Evolutionary conservation across 2,888 invertebrate genomes (phyloP).

Genomic region (Calliphora vomitoria): DNA sequence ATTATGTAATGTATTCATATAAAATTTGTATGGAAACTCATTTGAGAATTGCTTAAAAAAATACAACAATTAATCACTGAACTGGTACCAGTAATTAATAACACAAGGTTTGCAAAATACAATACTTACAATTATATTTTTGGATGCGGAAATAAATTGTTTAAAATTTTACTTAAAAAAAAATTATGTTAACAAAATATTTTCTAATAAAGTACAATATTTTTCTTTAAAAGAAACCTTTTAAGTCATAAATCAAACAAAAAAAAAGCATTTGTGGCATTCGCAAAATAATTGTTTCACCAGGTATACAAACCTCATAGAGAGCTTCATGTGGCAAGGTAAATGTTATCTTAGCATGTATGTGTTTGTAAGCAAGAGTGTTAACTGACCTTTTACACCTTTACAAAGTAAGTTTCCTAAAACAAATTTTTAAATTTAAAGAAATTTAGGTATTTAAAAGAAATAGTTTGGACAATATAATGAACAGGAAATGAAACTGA

Average conservation of each 20-base stretch:
- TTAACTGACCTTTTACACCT: slow-evolving; percentile 2
- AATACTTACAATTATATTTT: not conserved
- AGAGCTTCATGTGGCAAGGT: slow-evolving; percentile 5
- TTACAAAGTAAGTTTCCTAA: not conserved
- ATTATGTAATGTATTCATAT: too few relatives aligned
- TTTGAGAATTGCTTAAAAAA: too few relatives aligned
- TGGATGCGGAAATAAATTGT: not conserved
- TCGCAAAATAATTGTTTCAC: slow-evolving; percentile 10
- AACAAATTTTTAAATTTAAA: too few relatives aligned
- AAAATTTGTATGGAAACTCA: too few relatives aligned
- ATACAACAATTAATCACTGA: not conserved
- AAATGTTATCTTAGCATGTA: not conserved
- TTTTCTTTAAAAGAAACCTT: not conserved
- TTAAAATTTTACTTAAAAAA: not conserved
- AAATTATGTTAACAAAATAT: not conserved
- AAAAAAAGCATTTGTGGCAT: slow-evolving; percentile 3
- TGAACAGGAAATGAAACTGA: too few relatives aligned
- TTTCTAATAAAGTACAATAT: slow-evolving; percentile 13
- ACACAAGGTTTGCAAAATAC: not conserved
- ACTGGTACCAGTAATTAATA: not conserved
- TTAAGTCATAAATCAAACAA: slow-evolving; percentile 32
- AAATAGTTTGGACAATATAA: not conserved
- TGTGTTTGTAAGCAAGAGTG: not conserved
- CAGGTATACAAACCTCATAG: not conserved
- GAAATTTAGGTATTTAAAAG: not conserved